Evolutionary conservation across 2,888 invertebrate species (phyloP).

Genomic region (Noctua janthina): DNA sequence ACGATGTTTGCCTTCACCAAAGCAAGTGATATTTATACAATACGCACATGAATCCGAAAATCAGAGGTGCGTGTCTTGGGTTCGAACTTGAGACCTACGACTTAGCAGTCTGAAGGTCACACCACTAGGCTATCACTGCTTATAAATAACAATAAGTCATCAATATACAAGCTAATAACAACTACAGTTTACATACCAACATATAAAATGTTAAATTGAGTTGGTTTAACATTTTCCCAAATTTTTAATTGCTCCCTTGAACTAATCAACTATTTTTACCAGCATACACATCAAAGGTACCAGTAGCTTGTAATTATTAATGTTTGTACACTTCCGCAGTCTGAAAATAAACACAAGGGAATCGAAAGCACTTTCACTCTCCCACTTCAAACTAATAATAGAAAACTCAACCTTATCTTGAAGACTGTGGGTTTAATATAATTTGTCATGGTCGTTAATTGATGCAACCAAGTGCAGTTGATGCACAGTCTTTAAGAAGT

Average conservation of each 20-base stretch:
- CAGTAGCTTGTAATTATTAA: slow-evolving; percentile 66
- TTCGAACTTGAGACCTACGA: too few species aligned
- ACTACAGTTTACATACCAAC: neutral
- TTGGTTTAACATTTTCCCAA: neutral
- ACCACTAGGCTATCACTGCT: too few species aligned
- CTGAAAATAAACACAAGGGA: slow-evolving; percentile 73
- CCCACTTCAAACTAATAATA: slow-evolving; percentile 60
- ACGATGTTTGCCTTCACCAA: too few species aligned
- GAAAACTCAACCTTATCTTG: slow-evolving; percentile 59
- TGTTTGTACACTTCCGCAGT: slow-evolving; percentile 72
- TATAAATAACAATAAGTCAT: neutral
- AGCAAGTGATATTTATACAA: too few species aligned
- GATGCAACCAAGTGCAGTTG: slow-evolving; percentile 66
- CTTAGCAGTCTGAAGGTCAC: too few species aligned
- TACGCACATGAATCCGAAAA: too few species aligned
- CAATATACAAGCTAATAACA: neutral
- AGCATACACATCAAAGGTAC: slow-evolving; percentile 36
- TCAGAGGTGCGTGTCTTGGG: too few species aligned
- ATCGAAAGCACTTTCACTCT: slow-evolving; percentile 73
- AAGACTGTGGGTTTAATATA: slow-evolving; percentile 41
- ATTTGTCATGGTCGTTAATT: slow-evolving; percentile 13
- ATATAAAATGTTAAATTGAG: neutral
- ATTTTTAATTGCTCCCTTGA: neutral
- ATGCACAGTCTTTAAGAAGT: slow-evolving; percentile 58
- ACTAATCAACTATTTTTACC: slow-evolving; percentile 37